Conservation (phyloP, 2,888 invertebrate genomes). For the Apoda limacodes region DNA sequence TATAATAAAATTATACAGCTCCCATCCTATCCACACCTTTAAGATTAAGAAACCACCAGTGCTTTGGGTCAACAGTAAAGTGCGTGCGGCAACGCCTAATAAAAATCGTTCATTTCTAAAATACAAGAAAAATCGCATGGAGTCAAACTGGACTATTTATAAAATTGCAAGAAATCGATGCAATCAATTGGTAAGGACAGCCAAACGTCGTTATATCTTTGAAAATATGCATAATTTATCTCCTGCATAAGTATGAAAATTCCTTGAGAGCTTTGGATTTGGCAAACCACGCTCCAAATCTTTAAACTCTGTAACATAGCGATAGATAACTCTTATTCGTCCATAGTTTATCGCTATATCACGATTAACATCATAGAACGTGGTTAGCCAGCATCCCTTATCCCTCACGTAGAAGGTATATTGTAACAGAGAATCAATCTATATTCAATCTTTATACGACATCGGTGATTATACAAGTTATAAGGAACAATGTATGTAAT, state of each 20-base stretch:
- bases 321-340: too few relatives aligned
- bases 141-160: not conserved
- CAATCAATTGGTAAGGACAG: slow-evolving; percentile 1
- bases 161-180: not conserved
- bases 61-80: not conserved
- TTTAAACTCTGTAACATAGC: too few relatives aligned
- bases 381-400: not conserved
- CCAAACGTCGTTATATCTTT: slow-evolving; percentile 1
- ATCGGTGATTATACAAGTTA: not conserved
- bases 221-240: slow-evolving; percentile 1
- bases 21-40: too few relatives aligned
- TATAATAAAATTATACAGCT: too few relatives aligned
- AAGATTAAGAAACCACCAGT: not conserved
- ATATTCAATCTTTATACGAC: too few relatives aligned
- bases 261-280: slow-evolving; percentile 4
- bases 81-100: not conserved
- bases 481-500: not conserved
- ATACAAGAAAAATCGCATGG: not conserved
- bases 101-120: too few relatives aligned
- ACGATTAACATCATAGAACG: too few relatives aligned
- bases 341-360: not conserved
- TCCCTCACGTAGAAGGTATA: not conserved
- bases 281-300: slow-evolving; percentile 1
- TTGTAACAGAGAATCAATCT: too few relatives aligned
- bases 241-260: slow-evolving; percentile 1